Conservation (phyloP, 1,140 invertebrate species). For the Ceratina australensis region DNA sequence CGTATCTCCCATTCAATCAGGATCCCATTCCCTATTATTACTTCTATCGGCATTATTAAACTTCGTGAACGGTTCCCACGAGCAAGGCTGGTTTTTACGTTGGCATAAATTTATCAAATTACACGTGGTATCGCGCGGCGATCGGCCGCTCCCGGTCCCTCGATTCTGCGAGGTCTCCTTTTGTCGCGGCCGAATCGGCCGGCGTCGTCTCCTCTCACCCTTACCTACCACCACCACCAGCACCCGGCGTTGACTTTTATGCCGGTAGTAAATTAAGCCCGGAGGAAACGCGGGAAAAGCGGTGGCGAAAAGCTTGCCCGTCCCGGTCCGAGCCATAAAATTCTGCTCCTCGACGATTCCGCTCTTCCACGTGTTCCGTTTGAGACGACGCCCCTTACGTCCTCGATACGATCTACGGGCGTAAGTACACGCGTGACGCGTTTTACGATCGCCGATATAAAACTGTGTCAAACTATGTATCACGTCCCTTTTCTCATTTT, state of each 20-base stretch:
- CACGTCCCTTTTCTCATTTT: not conserved
- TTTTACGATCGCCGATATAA: slow-evolving; percentile 42
- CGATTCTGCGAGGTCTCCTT: not conserved
- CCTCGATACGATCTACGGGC: slow-evolving; percentile 19
- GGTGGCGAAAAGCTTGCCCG: slow-evolving; percentile 43
- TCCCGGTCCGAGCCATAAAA: slow-evolving; percentile 45
- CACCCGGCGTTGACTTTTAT: slow-evolving; percentile 52
- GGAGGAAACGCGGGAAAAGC: slow-evolving; percentile 24
- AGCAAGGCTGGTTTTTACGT: not conserved
- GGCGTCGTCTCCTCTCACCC: slow-evolving; percentile 30
- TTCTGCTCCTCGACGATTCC: slow-evolving; percentile 31
- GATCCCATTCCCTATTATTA: not conserved
- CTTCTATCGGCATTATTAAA: not conserved
- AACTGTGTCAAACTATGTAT: slow-evolving; percentile 38
- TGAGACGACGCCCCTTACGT: no score
- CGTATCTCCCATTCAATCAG: not conserved
- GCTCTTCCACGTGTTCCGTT: not conserved
- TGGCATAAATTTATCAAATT: slow-evolving; percentile 33
- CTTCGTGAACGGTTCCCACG: not conserved
- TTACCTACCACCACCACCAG: slow-evolving; percentile 12
- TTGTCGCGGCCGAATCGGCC: slow-evolving; percentile 15
- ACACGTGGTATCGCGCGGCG: slow-evolving; percentile 30
- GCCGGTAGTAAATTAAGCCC: slow-evolving; percentile 54
- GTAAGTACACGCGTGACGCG: slow-evolving; percentile 9
- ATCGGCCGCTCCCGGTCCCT: slow-evolving; percentile 20